Base-by-base conservation (phyloP, 2,888 invertebrate genomes). In the Cryptosula pallasiana region DNA sequence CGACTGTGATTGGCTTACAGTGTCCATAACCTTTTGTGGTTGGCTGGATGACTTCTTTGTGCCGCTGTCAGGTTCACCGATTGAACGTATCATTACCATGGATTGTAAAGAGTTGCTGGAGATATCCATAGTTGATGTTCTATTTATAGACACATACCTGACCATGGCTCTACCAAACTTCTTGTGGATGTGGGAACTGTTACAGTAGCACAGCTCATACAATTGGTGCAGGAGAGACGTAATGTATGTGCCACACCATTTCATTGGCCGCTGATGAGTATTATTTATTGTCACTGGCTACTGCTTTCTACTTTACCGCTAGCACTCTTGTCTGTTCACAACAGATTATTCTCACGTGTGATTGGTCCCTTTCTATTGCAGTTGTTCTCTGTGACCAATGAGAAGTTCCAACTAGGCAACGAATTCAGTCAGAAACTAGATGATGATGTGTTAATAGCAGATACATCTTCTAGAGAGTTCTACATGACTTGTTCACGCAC, bases 161-260 rank as follows among this genome's bases (percentile, higher is more conserved):
- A 81, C 72, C 74, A 80, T 69, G 84, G 83, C 1, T 83, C 82
- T 74, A 81, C 83, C 73, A 84, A 83, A 75, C 80, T 85, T 71
- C 82, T 81, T 74, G 77, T 84, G 45, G 81, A 82, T n/a, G 76
- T 76, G 29, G 76, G 80, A 74, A 75, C 75, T 55, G 75, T 81
- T 23, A 74, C 77, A 1, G 78, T 83, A 77, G 77, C 77, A 72
- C 80, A 80, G 20, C 76, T 83, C n/a, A 74, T 83, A 71, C 78
- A 81, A 13, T 80, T 79, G 75, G 78, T 82, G 20, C 74, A 82
- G 71, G 79, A 80, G 69, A 78, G 79, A 74, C 73, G 82, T 25
- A 81, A 81, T 73, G 78, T 82, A 1, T 77, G 78, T 73, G n/a
- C n/a, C n/a, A n/a, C n/a, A n/a, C n/a, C n/a, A n/a, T n/a, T n/a